Conservation (phyloP, 2,888 invertebrate species). For the Drosophila affinis region DNA sequence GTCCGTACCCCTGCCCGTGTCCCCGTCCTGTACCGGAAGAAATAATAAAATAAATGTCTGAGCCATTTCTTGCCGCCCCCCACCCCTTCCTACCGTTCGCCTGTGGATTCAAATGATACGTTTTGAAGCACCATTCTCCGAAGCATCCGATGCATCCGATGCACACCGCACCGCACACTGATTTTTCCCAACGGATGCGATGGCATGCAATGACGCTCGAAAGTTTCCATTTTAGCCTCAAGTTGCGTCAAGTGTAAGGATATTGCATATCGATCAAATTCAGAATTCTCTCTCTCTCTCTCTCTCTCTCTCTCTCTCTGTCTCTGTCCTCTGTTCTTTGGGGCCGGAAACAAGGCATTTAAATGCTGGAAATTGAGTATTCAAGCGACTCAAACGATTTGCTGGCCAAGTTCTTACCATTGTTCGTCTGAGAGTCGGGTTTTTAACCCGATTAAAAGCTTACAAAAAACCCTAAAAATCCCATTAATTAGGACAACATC, state of each 20-base stretch:
- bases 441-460: neutral
- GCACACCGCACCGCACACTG: conserved; percentile 40
- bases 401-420: neutral
- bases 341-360: conserved; percentile 38
- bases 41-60: conserved; percentile 61
- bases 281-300: conserved; percentile 1
- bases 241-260: conserved; percentile 35
- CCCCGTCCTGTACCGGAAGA: conserved; percentile 7
- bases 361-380: conserved; percentile 43
- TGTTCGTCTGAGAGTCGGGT: neutral
- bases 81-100: conserved; percentile 11
- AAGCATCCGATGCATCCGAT: conserved; percentile 46
- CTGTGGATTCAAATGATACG: conserved; percentile 54
- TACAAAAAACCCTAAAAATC: conserved; percentile 6
- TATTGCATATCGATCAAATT: conserved; percentile 34
- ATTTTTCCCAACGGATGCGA: conserved; percentile 45
- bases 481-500: conserved; percentile 37
- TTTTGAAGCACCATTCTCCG: conserved; percentile 34
- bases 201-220: conserved; percentile 34
- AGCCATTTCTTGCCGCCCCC: conserved; percentile 26
- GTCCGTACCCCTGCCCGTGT: no score
- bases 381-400: conserved; percentile 1
- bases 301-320: neutral
- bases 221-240: conserved; percentile 46
- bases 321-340: conserved; percentile 1